phyloP scores from a whole-genome alignment of 2,797 vertebrate genomes.

The Vireo griseus region DNA sequence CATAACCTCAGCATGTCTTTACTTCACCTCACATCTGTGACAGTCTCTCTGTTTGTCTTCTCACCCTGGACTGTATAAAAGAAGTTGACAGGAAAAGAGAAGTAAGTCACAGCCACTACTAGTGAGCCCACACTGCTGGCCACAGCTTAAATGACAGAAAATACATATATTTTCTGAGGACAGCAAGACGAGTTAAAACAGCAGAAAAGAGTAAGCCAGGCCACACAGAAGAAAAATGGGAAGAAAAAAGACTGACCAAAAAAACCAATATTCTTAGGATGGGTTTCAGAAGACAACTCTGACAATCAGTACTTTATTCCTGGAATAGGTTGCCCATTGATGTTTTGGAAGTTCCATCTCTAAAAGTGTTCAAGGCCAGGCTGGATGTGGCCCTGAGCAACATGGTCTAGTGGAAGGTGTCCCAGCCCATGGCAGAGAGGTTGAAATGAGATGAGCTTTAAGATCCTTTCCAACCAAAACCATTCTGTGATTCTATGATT shows the following conservation, averaged over 20 bases:
- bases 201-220: neutral
- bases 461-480: neutral
- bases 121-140: too few species aligned
- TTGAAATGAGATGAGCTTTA: neutral
- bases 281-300: neutral
- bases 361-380: neutral
- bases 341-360: neutral
- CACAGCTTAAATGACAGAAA: neutral
- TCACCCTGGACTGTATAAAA: neutral
- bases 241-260: neutral
- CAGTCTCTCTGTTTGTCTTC: neutral
- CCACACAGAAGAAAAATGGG: neutral
- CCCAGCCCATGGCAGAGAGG: neutral
- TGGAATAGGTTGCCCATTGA: neutral
- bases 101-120: neutral
- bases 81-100: neutral
- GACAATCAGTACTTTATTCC: neutral
- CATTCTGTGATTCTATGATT: neutral
- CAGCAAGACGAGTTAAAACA: neutral
- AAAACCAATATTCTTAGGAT: neutral
- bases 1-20: neutral
- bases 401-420: fast-evolving
- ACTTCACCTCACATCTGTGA: neutral
- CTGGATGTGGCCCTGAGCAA: neutral
- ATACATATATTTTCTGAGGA: neutral